phyloP scores from a whole-genome alignment of 2,888 invertebrate genomes.

The Cataglyphis rosenhaueri region DNA sequence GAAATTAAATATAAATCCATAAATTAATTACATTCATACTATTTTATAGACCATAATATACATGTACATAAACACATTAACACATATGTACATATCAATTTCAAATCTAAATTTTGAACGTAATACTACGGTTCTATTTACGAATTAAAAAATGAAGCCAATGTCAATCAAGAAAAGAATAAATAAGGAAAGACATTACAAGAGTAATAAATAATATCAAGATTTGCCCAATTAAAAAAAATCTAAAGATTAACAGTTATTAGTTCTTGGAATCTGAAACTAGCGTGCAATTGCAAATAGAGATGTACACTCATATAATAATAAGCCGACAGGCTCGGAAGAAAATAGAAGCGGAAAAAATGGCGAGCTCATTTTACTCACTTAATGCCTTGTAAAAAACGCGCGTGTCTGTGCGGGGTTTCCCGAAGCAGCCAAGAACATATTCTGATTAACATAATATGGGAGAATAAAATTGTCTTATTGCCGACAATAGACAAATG shows the following conservation, averaged over 20 bases:
- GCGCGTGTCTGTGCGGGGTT: conserved; percentile 42
- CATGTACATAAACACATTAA: neutral
- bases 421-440: conserved; percentile 33
- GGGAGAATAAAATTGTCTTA: conserved; percentile 50
- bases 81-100: neutral
- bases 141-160: neutral
- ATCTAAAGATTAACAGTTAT: neutral
- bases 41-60: neutral
- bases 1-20: neutral
- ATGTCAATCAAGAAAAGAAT: neutral
- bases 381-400: conserved; percentile 57
- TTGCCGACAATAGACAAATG: conserved; percentile 57
- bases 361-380: conserved; percentile 12
- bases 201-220: neutral
- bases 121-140: neutral
- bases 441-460: conserved; percentile 67
- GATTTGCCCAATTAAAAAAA: neutral
- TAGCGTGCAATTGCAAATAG: conserved; percentile 71
- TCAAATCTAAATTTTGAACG: neutral
- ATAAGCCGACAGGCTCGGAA: neutral
- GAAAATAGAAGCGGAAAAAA: conserved; percentile 16
- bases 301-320: conserved; percentile 63
- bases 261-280: conserved; percentile 12
- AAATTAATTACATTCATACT: too few species aligned
- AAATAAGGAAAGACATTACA: neutral